A percentile compares a stretch with the other conserved stretches of the same genome.
These are phyloP conservation scores for Nicator chloris DNA, from an alignment of 2,113 vertebrate genomes.

Conservation along the genomic window DNA sequence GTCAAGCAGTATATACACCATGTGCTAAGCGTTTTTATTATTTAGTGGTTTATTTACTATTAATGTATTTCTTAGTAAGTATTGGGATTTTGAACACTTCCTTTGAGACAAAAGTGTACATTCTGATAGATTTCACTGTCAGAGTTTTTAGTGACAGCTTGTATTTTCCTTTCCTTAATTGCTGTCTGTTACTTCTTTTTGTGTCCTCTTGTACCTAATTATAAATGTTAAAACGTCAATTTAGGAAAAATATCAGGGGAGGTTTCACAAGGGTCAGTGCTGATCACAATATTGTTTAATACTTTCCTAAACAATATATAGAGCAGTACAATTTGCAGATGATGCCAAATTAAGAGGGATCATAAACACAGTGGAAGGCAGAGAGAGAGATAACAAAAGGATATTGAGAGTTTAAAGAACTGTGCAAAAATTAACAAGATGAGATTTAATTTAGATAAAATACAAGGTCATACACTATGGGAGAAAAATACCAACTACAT, in stretches of 20 bases:
- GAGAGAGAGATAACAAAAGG: constrained; percentile 58
- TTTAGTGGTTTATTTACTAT: constrained; percentile 20
- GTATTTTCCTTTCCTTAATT: constrained; percentile 54
- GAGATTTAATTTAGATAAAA: constrained; percentile 75
- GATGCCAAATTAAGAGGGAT: constrained; percentile 65
- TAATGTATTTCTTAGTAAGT: constrained; percentile 33
- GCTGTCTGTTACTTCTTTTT: constrained; percentile 34
- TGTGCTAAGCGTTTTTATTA: not conserved
- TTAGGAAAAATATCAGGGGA: constrained; percentile 52
- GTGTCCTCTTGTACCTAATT: constrained; percentile 52
- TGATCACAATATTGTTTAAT: constrained; percentile 55
- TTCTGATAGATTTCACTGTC: constrained; percentile 36
- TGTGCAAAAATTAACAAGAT: constrained; percentile 69
- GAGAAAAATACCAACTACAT: constrained; percentile 45
- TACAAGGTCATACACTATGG: constrained; percentile 62
- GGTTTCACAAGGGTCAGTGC: constrained; percentile 47
- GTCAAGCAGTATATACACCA: not conserved
- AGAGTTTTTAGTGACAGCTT: constrained; percentile 43
- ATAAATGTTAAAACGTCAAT: constrained; percentile 46
- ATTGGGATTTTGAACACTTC: not conserved
- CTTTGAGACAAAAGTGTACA: constrained; percentile 21
- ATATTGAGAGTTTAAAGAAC: constrained; percentile 69
- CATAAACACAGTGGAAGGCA: constrained; percentile 57
- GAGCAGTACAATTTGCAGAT: constrained; percentile 49
- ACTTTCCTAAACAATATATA: constrained; percentile 53